Evolutionary conservation across 2,888 invertebrate genomes (phyloP).

Genomic region (Amblyjoppa proteus): DNA sequence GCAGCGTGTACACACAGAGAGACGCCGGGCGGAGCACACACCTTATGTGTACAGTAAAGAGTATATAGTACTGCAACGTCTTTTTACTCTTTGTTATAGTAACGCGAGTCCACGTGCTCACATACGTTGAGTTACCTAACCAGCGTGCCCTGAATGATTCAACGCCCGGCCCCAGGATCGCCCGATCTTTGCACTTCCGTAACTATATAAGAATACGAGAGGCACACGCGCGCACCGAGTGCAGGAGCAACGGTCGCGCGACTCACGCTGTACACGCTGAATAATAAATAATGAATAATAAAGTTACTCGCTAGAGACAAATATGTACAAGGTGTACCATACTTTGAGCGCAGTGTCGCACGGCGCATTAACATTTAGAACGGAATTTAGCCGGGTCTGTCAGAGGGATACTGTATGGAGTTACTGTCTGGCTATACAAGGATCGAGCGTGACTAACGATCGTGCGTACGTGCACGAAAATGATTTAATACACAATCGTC

Average conservation of each 20-base stretch:
- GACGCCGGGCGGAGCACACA: conserved; percentile 9
- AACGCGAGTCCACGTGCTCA: conserved; percentile 60
- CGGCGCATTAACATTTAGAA: conserved; percentile 73
- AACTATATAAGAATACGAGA: conserved; percentile 51
- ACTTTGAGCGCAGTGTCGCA: conserved; percentile 63
- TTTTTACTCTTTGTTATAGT: conserved; percentile 42
- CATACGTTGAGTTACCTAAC: conserved; percentile 62
- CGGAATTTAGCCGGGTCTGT: conserved; percentile 65
- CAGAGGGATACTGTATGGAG: conserved; percentile 40
- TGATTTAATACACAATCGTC: conserved; percentile 29
- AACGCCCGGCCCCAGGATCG: conserved; percentile 47
- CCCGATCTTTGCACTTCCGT: conserved; percentile 68
- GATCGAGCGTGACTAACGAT: conserved; percentile 30
- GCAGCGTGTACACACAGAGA: conserved; percentile 35
- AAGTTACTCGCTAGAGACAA: conserved; percentile 67
- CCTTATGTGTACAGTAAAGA: background rate
- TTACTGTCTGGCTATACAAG: conserved; percentile 18
- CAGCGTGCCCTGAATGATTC: conserved; percentile 66
- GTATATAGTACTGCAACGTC: conserved; percentile 22
- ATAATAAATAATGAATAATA: conserved; percentile 71
- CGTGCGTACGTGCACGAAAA: conserved; percentile 44
- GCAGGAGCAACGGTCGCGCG: conserved; percentile 59
- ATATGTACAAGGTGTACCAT: conserved; percentile 54
- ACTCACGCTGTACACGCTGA: conserved; percentile 57
- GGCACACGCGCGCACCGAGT: conserved; percentile 26